Evolutionary conservation across 2,113 vertebrate species (phyloP), one percentile per base, ranked within the genome.

Genomic region (Syngnathus scovelli): DNA sequence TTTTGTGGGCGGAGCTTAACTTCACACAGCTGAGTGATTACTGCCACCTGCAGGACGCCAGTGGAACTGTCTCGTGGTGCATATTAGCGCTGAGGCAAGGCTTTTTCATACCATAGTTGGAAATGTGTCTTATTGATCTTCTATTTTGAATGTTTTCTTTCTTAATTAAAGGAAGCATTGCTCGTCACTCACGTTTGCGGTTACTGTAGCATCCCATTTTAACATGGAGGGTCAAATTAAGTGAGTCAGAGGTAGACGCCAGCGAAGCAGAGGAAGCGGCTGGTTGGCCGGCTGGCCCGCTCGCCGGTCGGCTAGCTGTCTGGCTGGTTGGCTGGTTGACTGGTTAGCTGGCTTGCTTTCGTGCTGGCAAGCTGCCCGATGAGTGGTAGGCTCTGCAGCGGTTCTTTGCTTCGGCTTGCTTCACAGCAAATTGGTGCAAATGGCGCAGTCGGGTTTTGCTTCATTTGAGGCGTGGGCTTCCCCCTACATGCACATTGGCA

Each of bases 401-500:
- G 81, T 83, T 82, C 85, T 87, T 89, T 88, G 83, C 86, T 75
- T 88, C 78, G 58, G 75, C 70, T 75, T 87, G 76, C 64, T 86
- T 88, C 73, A 66, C 70, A 82, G 85, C 79, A 87, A 89, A 88
- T 89, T 89, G 83, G 80, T 80, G 79, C 80, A 86, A 86, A 84
- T 79, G 68, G 68, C 82, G 67, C 82, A 85, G 80, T 67, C 79
- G 78, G 70, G 72, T 73, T 80, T 82, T 64, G 77, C 79, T 77
- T 77, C 80, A 74, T 77, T 83, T 64, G 75, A 79, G 77, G 67
- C 66, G 56, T 81, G 70, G 72, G 72, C 79, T 86, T 63, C 70
- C 7, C 7, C 61, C 19, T 10, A 4, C 33, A 38, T 36, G 6
- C 37, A 16, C 36, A 41, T n/a, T 86, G 68, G 63, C 78, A 69